Percentiles rank a stretch among this genome's conserved stretches.
These are phyloP conservation scores for Odontocerum albicorne DNA, from an alignment of 2,888 invertebrate genomes.

Conservation along the genomic window DNA sequence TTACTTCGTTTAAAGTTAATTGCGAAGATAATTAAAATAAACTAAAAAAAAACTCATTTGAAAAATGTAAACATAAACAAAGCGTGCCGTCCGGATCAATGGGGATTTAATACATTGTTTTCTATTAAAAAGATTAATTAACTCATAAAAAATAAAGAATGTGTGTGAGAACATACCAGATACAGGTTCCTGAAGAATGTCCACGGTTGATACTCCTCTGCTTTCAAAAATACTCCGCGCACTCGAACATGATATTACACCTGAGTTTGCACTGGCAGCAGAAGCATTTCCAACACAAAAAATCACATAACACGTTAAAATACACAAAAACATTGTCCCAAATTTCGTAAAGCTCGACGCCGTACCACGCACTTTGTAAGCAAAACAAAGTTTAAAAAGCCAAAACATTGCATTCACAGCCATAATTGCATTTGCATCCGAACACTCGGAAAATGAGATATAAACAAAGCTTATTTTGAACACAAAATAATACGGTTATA, in stretches of 20 bases:
- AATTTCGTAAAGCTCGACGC: background rate
- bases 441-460: slow-evolving; percentile 7
- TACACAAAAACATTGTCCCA: slow-evolving; percentile 11
- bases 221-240: slow-evolving; percentile 55
- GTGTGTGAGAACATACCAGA: slow-evolving; percentile 49
- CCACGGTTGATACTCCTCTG: slow-evolving; percentile 54
- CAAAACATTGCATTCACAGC: slow-evolving; percentile 14
- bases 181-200: slow-evolving; percentile 54
- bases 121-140: background rate
- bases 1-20: too few relatives aligned
- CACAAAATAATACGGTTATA: slow-evolving; percentile 1
- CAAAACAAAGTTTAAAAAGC: slow-evolving; percentile 16
- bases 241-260: slow-evolving; percentile 50
- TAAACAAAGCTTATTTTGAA: background rate
- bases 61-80: too few relatives aligned
- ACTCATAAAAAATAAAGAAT: background rate
- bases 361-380: slow-evolving; percentile 11
- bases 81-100: too few relatives aligned
- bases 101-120: too few relatives aligned
- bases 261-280: slow-evolving; percentile 42
- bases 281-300: slow-evolving; percentile 49
- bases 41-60: too few relatives aligned
- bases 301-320: slow-evolving; percentile 30
- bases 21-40: too few relatives aligned
- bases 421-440: slow-evolving; percentile 18